These are phyloP conservation scores for Tillus elongatus DNA, from an alignment of 2,888 invertebrate species.

Conservation along the genomic window DNA sequence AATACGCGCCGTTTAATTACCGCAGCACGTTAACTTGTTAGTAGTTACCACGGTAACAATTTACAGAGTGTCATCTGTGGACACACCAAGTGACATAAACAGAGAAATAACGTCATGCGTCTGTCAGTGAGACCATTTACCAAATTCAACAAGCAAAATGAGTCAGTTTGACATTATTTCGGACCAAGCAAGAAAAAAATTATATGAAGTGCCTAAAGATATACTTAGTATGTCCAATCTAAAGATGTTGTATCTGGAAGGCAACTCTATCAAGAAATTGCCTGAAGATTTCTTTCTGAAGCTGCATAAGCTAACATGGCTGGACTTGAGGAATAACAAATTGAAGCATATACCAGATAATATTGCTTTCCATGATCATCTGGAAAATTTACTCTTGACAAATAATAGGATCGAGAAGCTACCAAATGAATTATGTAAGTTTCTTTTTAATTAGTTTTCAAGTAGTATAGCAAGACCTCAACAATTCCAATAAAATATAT, in stretches of 20 bases:
- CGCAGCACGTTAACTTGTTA: no score
- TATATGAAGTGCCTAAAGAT: conserved; percentile 30
- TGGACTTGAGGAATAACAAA: conserved; percentile 56
- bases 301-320: conserved; percentile 51
- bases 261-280: conserved; percentile 47
- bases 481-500: no score
- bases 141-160: conserved; percentile 18
- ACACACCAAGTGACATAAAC: no score
- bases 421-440: conserved; percentile 53
- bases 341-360: conserved; percentile 48
- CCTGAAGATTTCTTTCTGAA: conserved; percentile 51
- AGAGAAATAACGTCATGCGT: no score
- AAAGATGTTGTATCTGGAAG: conserved; percentile 48
- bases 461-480: no score
- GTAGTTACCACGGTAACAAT: no score
- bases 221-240: conserved; percentile 34
- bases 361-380: conserved; percentile 48
- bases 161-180: conserved; percentile 34
- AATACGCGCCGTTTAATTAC: no score
- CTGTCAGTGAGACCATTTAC: no score
- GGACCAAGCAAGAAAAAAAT: conserved; percentile 35
- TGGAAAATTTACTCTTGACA: conserved; percentile 56
- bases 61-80: no score
- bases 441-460: neutral
- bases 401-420: conserved; percentile 51